A percentile compares a stretch with the other conserved stretches of the same genome.
These are phyloP conservation scores for Myxocyprinus asiaticus DNA, from an alignment of 2,113 vertebrate species.

Conservation along the genomic window DNA sequence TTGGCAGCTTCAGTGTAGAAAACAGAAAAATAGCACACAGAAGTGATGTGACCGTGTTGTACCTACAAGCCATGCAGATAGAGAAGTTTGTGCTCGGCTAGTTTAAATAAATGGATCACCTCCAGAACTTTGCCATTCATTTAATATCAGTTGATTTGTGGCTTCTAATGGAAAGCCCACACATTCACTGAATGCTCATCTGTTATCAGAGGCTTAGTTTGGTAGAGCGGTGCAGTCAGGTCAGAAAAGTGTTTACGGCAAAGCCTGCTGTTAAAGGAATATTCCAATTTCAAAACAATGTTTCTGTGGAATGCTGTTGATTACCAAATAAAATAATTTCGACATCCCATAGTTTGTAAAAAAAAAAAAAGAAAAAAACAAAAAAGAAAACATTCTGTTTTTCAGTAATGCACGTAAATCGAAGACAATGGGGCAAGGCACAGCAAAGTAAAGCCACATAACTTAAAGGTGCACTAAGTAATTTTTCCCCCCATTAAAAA, in stretches of 20 bases:
- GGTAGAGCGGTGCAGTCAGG: too few relatives aligned
- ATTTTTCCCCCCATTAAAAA: too few relatives aligned
- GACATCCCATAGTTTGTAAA: neutral
- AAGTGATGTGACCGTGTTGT: constrained; percentile 53
- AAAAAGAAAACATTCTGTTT: neutral
- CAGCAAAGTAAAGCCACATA: too few relatives aligned
- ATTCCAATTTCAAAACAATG: neutral
- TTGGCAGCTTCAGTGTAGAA: constrained; percentile 35
- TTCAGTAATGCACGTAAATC: neutral
- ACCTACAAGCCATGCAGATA: constrained; percentile 78
- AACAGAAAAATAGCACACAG: constrained; percentile 58
- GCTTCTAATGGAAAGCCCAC: constrained; percentile 12
- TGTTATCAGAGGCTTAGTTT: constrained; percentile 15
- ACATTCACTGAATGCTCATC: constrained; percentile 19
- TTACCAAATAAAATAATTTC: neutral
- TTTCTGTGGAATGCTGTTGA: neutral
- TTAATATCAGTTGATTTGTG: neutral
- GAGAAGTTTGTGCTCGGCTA: constrained; percentile 72
- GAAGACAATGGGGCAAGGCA: too few relatives aligned
- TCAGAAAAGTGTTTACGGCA: too few relatives aligned
- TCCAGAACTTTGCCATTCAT: neutral
- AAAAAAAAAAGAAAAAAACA: neutral
- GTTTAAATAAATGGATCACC: constrained; percentile 38
- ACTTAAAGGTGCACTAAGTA: too few relatives aligned
- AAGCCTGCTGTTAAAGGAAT: neutral